A percentile compares a stretch with the other conserved stretches of the same genome.
These are phyloP conservation scores for Salvelinus sp. DNA, from an alignment of 2,113 vertebrate genomes.

Conservation along the genomic window DNA sequence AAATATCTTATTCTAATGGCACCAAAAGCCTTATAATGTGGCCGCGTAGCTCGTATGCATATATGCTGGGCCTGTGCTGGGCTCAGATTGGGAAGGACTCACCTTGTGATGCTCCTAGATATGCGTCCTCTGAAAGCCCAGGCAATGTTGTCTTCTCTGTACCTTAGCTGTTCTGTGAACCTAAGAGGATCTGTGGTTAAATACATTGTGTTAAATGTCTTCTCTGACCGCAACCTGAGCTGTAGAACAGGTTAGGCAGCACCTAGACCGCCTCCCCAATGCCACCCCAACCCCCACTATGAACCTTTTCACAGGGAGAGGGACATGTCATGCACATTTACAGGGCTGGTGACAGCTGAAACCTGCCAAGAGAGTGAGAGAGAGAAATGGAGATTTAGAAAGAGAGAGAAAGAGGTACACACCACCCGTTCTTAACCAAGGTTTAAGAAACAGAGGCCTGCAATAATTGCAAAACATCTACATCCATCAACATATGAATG, in stretches of 20 bases:
- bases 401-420: background rate
- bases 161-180: constrained; percentile 38
- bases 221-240: background rate
- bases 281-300: constrained; percentile 5
- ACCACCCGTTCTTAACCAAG: constrained; percentile 60
- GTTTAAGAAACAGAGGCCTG: constrained; percentile 20
- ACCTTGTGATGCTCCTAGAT: constrained; percentile 43
- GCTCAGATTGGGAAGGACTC: constrained; percentile 8
- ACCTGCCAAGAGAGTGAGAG: constrained; percentile 57
- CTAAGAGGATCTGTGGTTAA: constrained; percentile 48
- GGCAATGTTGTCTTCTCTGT: constrained; percentile 43
- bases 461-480: background rate
- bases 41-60: constrained; percentile 2
- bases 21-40: background rate
- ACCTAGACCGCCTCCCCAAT: constrained; percentile 44
- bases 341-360: constrained; percentile 50
- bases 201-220: constrained; percentile 54
- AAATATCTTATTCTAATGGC: background rate
- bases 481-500: background rate
- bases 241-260: constrained; percentile 70
- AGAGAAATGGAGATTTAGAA: constrained; percentile 30
- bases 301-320: constrained; percentile 14
- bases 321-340: constrained; percentile 3
- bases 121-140: constrained; percentile 13
- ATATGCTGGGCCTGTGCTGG: background rate